A percentile compares a stretch with the other conserved stretches of the same genome.
Evolutionary conservation across 1,140 invertebrate genomes (phyloP).

Genomic region (Drosophila kepulauana): DNA sequence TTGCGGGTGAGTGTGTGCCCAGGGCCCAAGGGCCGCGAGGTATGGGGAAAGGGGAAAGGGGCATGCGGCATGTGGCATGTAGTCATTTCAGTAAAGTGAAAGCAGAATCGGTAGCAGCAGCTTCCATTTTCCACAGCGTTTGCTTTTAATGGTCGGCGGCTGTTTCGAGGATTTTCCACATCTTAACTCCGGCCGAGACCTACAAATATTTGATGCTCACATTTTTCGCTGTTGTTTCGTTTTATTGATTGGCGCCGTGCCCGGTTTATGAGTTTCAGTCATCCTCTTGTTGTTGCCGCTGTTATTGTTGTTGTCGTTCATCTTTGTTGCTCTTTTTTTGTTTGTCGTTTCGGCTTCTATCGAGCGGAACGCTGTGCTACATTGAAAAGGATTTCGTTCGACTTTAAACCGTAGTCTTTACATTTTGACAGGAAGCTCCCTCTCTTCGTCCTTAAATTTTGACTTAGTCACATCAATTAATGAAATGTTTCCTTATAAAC

Average conservation of each 20-base stretch:
- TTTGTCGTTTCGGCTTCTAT: conserved; percentile 41
- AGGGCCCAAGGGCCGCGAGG: no score
- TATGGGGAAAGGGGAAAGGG: background rate
- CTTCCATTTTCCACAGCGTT: conserved; percentile 78
- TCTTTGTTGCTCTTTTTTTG: conserved; percentile 41
- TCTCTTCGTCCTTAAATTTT: conserved; percentile 7
- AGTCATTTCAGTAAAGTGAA: conserved; percentile 35
- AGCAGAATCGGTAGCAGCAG: conserved; percentile 21
- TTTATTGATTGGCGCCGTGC: conserved; percentile 78
- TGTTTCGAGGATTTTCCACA: conserved; percentile 76
- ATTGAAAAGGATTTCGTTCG: conserved; percentile 65
- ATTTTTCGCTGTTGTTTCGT: conserved; percentile 63
- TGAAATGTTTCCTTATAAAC: conserved; percentile 22
- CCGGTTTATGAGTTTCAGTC: conserved; percentile 62
- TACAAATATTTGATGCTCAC: conserved; percentile 80
- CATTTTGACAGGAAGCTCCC: conserved; percentile 20
- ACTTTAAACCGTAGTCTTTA: conserved; percentile 62
- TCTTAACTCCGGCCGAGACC: conserved; percentile 78
- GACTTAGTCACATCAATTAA: conserved; percentile 41
- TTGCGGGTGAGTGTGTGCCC: background rate
- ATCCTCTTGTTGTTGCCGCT: conserved; percentile 2
- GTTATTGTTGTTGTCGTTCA: conserved; percentile 3
- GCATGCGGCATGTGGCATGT: background rate
- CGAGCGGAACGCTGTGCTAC: conserved; percentile 57
- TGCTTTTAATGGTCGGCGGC: conserved; percentile 73